These are phyloP conservation scores for Portevinia maculata DNA, from an alignment of 2,888 invertebrate genomes.

Conservation along the genomic window DNA sequence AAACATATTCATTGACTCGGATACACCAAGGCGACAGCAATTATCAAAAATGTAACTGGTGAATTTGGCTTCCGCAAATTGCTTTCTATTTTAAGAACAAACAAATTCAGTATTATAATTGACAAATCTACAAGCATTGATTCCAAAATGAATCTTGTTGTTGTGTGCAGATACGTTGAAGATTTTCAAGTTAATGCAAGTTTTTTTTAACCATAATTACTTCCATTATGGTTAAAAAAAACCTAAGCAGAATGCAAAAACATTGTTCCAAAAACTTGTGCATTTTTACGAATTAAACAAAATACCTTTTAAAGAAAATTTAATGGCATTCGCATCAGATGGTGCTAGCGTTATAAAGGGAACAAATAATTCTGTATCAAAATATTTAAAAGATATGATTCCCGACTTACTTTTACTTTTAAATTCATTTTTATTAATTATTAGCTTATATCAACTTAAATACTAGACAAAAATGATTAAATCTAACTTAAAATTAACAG, in stretches of 20 bases:
- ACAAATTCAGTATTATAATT: slow-evolving; percentile 7
- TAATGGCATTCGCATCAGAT: slow-evolving; percentile 23
- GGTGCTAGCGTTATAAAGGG: slow-evolving; percentile 17
- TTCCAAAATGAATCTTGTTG: too few relatives aligned
- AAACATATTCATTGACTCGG: background rate
- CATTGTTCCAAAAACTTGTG: background rate
- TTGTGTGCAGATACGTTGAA: too few relatives aligned
- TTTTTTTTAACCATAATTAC: slow-evolving; percentile 16
- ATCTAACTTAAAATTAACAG: too few relatives aligned
- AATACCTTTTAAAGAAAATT: slow-evolving; percentile 27
- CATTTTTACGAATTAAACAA: background rate
- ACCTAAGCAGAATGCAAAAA: slow-evolving; percentile 8
- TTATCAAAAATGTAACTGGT: too few relatives aligned
- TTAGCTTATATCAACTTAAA: too few relatives aligned
- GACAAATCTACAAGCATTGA: slow-evolving; percentile 10
- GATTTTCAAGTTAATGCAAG: background rate
- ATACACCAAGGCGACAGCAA: slow-evolving; percentile 10
- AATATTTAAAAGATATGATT: too few relatives aligned
- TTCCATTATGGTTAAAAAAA: too few relatives aligned
- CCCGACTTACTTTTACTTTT: too few relatives aligned
- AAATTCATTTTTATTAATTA: too few relatives aligned
- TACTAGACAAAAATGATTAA: too few relatives aligned
- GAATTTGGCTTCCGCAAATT: background rate
- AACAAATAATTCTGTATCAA: slow-evolving; percentile 27
- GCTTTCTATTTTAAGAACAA: background rate